Conservation (phyloP, 1,140 invertebrate species). For the Aphelinus atriplicis region DNA sequence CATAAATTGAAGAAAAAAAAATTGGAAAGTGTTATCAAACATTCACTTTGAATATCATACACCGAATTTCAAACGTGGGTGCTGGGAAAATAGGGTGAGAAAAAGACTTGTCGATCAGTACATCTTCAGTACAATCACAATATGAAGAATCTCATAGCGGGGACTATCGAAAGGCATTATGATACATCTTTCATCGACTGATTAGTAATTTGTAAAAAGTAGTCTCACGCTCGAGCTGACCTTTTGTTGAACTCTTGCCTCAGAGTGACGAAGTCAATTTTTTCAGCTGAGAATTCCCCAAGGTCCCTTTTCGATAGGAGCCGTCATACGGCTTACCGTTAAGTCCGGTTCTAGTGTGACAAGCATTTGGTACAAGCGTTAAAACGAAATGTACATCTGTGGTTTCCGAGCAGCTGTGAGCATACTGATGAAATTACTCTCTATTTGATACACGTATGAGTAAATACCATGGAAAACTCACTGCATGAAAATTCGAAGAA, state of each 20-base stretch:
- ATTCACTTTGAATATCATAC: too few species aligned
- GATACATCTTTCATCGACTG: conserved; percentile 6
- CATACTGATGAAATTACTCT: too few species aligned
- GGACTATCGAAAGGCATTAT: not conserved
- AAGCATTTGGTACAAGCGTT: not conserved
- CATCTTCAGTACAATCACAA: too few species aligned
- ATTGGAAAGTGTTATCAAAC: too few species aligned
- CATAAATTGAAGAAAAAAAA: too few species aligned
- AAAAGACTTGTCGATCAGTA: too few species aligned
- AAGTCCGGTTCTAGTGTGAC: conserved; percentile 25
- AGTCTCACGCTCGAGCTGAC: conserved; percentile 22
- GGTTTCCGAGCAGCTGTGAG: too few species aligned
- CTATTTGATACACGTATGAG: too few species aligned
- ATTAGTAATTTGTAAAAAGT: conserved; percentile 20
- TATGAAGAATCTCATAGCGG: not conserved
- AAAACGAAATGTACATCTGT: not conserved
- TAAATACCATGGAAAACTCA: too few species aligned
- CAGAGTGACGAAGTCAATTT: conserved; percentile 23
- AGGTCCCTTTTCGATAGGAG: conserved; percentile 18
- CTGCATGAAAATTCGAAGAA: too few species aligned
- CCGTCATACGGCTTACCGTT: conserved; percentile 29
- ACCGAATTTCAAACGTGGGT: too few species aligned
- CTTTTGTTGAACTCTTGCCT: conserved; percentile 18
- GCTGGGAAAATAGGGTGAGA: too few species aligned
- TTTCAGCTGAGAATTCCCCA: conserved; percentile 13